These are phyloP conservation scores for Euclidia mi DNA, from an alignment of 2,888 invertebrate genomes.

Conservation along the genomic window DNA sequence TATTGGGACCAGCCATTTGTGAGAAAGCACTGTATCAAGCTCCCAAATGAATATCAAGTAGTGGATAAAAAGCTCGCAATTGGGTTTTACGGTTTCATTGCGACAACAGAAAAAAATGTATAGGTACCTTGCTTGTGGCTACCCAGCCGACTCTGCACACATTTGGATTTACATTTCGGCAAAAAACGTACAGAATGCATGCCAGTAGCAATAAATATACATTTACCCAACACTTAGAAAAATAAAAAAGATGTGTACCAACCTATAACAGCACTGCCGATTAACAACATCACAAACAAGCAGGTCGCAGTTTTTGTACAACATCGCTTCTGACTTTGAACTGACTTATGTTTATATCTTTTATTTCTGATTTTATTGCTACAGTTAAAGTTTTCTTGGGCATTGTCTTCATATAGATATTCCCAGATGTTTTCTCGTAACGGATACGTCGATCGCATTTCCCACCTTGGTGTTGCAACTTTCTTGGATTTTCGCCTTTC, in stretches of 20 bases:
- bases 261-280: conserved; percentile 62
- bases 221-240: too few relatives aligned
- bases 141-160: too few relatives aligned
- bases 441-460: conserved; percentile 76
- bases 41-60: too few relatives aligned
- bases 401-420: conserved; percentile 71
- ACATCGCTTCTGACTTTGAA: conserved; percentile 46
- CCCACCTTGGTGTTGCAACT: conserved; percentile 67
- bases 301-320: conserved; percentile 62
- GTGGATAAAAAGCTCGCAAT: too few relatives aligned
- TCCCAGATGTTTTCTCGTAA: conserved; percentile 80
- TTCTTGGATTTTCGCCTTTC: conserved; percentile 69
- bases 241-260: conserved; percentile 36
- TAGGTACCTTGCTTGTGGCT: too few relatives aligned
- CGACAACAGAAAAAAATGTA: too few relatives aligned
- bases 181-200: too few relatives aligned
- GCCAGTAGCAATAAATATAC: too few relatives aligned
- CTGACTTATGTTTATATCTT: conserved; percentile 69
- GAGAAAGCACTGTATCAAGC: too few relatives aligned
- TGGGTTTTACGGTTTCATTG: too few relatives aligned
- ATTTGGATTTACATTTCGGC: too few relatives aligned
- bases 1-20: too few relatives aligned
- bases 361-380: conserved; percentile 61
- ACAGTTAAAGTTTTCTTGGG: conserved; percentile 60
- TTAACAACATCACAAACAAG: conserved; percentile 60